Evolutionary conservation across 2,888 invertebrate species (phyloP).

Genomic region (Lissocephala sabroskyi): DNA sequence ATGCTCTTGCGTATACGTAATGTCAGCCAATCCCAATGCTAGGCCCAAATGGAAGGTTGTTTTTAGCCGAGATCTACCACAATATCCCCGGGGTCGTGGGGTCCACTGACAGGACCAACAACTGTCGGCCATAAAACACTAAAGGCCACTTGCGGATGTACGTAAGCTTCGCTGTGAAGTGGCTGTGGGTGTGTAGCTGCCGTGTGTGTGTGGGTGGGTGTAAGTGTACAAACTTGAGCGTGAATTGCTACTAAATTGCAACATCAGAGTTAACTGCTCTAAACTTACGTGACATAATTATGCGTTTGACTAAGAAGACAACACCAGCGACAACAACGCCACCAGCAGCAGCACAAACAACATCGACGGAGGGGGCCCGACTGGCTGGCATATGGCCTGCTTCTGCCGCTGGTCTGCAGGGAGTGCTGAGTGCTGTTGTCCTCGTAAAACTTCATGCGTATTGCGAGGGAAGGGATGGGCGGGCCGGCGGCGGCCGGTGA

Average conservation of each 20-base stretch:
- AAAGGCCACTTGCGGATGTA: slow-evolving; percentile 34
- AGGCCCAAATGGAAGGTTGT: too few relatives aligned
- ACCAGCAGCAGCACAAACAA: not conserved
- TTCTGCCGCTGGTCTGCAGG: slow-evolving; percentile 11
- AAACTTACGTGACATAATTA: slow-evolving; percentile 66
- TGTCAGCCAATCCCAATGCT: slow-evolving; percentile 18
- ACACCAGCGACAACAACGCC: slow-evolving; percentile 14
- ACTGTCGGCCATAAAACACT: slow-evolving; percentile 31
- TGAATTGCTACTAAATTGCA: slow-evolving; percentile 62
- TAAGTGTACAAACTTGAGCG: slow-evolving; percentile 32
- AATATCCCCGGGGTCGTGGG: not conserved
- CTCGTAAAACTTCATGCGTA: slow-evolving; percentile 12
- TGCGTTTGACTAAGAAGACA: slow-evolving; percentile 58
- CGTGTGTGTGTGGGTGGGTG: slow-evolving; percentile 3
- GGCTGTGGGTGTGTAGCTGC: slow-evolving; percentile 8
- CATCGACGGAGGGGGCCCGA: not conserved
- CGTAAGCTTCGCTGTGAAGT: slow-evolving; percentile 5
- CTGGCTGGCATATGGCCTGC: slow-evolving; percentile 44
- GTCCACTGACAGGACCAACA: slow-evolving; percentile 11
- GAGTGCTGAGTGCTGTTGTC: slow-evolving; percentile 16
- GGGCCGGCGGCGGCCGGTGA: not conserved
- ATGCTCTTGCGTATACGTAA: too few relatives aligned
- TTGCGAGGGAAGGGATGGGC: not conserved
- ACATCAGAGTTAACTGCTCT: slow-evolving; percentile 62
- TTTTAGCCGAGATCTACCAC: too few relatives aligned